phyloP scores from a whole-genome alignment of 1,140 invertebrate genomes.

The Drosophila biarmipes region DNA sequence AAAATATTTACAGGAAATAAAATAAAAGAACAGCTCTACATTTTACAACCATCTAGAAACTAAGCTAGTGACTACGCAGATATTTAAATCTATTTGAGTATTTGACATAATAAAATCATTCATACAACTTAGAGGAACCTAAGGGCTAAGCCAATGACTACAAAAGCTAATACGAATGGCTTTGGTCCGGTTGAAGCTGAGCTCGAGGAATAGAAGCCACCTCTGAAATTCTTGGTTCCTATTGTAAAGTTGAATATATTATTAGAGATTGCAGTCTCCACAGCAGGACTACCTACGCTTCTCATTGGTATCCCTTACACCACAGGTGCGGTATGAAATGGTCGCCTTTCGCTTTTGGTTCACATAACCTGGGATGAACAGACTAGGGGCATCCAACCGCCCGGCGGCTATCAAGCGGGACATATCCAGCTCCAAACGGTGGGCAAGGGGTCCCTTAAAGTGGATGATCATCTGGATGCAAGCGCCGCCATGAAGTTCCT shows the following conservation, averaged over 20 bases:
- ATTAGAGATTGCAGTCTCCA: not conserved
- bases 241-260: not conserved
- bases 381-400: constrained; percentile 89
- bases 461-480: constrained; percentile 96
- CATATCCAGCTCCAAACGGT: constrained; percentile 90
- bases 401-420: constrained; percentile 90
- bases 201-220: constrained; percentile 57
- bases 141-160: constrained; percentile 57
- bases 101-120: not conserved
- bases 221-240: constrained; percentile 69
- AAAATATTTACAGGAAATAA: constrained; percentile 22
- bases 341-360: constrained; percentile 89
- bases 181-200: constrained; percentile 59
- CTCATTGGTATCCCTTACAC: constrained; percentile 89
- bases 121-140: constrained; percentile 32
- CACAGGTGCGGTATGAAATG: constrained; percentile 90
- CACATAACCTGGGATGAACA: constrained; percentile 91
- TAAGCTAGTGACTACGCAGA: constrained; percentile 28
- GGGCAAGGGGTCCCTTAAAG: constrained; percentile 93
- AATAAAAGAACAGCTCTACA: not conserved
- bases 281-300: constrained; percentile 83
- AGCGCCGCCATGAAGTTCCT: constrained; percentile 89
- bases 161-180: constrained; percentile 43
- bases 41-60: constrained; percentile 16
- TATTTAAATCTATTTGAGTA: constrained; percentile 11